A percentile compares a stretch with the other conserved stretches of the same genome.
phyloP scores from a whole-genome alignment of 92 coral and sea anemone species.

The Blastomussa wellsi region DNA sequence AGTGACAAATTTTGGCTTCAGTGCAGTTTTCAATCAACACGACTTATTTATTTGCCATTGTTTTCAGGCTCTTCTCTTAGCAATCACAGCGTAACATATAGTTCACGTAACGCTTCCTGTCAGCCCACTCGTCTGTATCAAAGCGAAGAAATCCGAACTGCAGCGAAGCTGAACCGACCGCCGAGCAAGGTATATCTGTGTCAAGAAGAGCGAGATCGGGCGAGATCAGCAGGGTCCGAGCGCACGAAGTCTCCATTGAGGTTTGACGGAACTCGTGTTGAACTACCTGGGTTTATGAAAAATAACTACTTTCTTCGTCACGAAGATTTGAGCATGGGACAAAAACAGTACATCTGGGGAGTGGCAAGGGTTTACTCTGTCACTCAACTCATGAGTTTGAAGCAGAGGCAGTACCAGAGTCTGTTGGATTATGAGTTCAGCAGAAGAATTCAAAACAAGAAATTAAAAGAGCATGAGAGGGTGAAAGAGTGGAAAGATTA shows the following conservation, averaged over 20 bases:
- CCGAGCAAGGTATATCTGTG: constrained; percentile 79
- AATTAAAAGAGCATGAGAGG: constrained; percentile 80
- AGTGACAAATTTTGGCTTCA: neutral
- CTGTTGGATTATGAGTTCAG: constrained; percentile 86
- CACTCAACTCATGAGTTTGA: constrained; percentile 75
- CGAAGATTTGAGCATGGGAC: constrained; percentile 86
- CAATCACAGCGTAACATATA: constrained; percentile 69
- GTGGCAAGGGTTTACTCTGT: constrained; percentile 91
- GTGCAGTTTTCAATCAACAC: no score
- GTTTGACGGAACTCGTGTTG: constrained; percentile 80
- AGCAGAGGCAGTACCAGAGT: constrained; percentile 91
- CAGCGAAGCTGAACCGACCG: constrained; percentile 83
- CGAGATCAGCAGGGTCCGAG: constrained; percentile 29
- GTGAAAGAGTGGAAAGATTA: constrained; percentile 90
- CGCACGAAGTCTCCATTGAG: constrained; percentile 62
- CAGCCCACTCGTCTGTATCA: constrained; percentile 83
- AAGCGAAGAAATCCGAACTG: constrained; percentile 73
- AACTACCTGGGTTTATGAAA: constrained; percentile 78
- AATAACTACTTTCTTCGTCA: constrained; percentile 79
- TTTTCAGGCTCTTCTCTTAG: constrained; percentile 77
- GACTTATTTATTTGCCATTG: neutral
- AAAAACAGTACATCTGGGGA: constrained; percentile 99
- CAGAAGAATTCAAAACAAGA: constrained; percentile 77
- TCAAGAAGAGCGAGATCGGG: constrained; percentile 52
- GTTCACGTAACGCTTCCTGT: constrained; percentile 78